Conservation (phyloP, 2,113 vertebrate genomes). For the Calonectris borealis region DNA sequence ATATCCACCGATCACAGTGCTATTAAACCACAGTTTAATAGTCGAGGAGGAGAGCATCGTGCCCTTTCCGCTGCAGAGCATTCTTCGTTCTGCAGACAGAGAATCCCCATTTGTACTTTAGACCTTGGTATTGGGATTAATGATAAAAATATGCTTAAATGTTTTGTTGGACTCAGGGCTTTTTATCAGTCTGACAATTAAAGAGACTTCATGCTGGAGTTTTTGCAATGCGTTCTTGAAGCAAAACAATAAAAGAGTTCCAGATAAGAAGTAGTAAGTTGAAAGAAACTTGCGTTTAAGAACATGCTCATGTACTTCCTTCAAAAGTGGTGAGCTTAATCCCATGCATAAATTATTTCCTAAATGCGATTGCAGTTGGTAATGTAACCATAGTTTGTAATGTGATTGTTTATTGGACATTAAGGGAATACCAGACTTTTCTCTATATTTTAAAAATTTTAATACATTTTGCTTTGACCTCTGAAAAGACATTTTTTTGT, state of each 20-base stretch:
- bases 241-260: not conserved
- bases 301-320: not conserved
- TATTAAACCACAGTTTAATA: too few species aligned
- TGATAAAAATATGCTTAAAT: not conserved
- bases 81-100: not conserved
- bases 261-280: not conserved
- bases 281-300: not conserved
- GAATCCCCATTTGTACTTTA: not conserved
- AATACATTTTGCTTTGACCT: not conserved
- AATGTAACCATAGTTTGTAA: not conserved
- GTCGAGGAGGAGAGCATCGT: not conserved
- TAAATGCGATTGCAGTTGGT: not conserved
- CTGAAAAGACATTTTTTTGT: not conserved
- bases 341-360: not conserved
- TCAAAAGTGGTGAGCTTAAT: not conserved
- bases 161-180: not conserved
- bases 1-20: rapidly evolving
- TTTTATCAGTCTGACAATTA: not conserved
- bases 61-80: not conserved
- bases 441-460: not conserved
- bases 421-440: not conserved
- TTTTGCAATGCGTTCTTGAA: not conserved
- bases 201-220: not conserved
- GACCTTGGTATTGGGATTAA: not conserved
- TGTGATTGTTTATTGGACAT: not conserved